These are phyloP conservation scores for Lycaena phlaeas DNA, from an alignment of 2,888 invertebrate genomes.

Conservation along the genomic window DNA sequence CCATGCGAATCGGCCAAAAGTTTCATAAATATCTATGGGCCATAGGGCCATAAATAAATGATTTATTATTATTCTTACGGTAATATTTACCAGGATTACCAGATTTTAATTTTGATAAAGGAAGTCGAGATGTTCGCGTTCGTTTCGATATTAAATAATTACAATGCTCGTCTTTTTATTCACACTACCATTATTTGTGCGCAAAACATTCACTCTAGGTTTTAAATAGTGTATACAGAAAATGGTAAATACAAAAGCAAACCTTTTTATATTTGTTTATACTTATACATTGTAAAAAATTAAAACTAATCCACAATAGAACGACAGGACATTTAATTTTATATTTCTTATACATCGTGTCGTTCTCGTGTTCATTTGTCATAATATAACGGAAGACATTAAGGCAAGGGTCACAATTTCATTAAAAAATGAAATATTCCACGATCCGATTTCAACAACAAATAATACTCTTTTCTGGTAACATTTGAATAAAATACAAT, in stretches of 20 bases:
- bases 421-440: background rate
- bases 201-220: constrained; percentile 6
- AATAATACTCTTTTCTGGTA: constrained; percentile 9
- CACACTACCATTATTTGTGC: constrained; percentile 19
- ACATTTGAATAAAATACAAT: constrained; percentile 8
- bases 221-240: background rate
- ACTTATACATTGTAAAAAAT: background rate
- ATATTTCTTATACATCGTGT: background rate
- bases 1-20: constrained; percentile 44
- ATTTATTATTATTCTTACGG: too few relatives aligned
- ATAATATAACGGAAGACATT: background rate
- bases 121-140: constrained; percentile 54
- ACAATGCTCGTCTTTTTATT: constrained; percentile 51
- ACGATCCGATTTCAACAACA: background rate
- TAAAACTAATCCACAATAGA: background rate
- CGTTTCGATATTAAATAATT: constrained; percentile 46
- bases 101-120: too few relatives aligned
- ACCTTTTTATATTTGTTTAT: background rate
- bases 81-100: constrained; percentile 12
- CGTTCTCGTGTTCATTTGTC: background rate
- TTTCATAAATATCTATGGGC: constrained; percentile 35
- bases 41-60: too few relatives aligned
- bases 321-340: too few relatives aligned
- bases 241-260: constrained; percentile 2
- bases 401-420: too few relatives aligned